These are phyloP conservation scores for Labeo calbasu DNA, from an alignment of 2,797 vertebrate species.

Conservation along the genomic window DNA sequence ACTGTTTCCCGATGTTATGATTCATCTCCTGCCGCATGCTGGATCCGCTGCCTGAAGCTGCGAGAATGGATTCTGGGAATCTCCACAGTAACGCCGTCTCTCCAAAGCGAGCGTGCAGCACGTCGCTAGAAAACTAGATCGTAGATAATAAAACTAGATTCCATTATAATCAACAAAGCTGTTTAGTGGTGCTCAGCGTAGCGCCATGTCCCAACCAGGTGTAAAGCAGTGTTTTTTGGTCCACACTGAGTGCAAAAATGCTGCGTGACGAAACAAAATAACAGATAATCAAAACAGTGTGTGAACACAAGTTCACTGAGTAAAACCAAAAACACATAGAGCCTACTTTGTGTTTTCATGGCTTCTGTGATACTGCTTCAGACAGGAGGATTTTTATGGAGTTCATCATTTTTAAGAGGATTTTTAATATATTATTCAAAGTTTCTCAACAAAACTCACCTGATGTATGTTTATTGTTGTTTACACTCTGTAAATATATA, in stretches of 20 bases:
- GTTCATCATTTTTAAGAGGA: neutral
- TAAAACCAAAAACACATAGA: neutral
- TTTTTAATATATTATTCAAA: neutral
- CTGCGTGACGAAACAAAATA: conserved; percentile 17
- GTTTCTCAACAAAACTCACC: neutral
- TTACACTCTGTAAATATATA: neutral
- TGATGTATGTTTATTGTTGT: neutral
- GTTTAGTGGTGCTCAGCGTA: conserved; percentile 11
- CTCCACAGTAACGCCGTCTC: conserved; percentile 20
- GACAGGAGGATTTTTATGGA: neutral
- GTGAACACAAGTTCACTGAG: conserved; percentile 2
- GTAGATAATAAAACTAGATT: neutral
- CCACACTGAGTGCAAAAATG: conserved; percentile 12
- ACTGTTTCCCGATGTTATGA: conserved; percentile 65
- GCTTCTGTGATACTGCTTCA: neutral
- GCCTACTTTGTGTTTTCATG: neutral
- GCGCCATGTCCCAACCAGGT: neutral
- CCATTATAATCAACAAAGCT: conserved; percentile 22
- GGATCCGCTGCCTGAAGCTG: conserved; percentile 48
- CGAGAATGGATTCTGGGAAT: conserved; percentile 56
- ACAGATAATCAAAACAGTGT: neutral
- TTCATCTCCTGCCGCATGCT: conserved; percentile 58
- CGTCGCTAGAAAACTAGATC: neutral
- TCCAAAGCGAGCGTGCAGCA: conserved; percentile 3
- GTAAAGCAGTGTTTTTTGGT: neutral